phyloP scores from a whole-genome alignment of 2,113 vertebrate genomes.

The Monarcha castaneiventris region DNA sequence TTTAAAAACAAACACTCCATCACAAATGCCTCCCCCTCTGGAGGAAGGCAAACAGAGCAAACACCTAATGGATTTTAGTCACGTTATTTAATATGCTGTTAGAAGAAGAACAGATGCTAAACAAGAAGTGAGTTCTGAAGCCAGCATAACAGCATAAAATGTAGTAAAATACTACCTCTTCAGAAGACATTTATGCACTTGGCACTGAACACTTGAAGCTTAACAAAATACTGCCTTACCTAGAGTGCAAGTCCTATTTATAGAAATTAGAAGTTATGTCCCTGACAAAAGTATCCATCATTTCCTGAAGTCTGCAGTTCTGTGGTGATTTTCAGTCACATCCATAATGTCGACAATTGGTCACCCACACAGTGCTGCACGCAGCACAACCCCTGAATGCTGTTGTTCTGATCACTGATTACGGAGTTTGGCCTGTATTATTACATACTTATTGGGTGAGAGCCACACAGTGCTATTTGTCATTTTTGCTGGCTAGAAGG shows the following conservation, averaged over 20 bases:
- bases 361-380: neutral
- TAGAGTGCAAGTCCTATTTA: neutral
- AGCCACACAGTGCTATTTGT: neutral
- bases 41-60: neutral
- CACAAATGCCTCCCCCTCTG: neutral
- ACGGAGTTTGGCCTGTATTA: neutral
- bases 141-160: neutral
- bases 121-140: neutral
- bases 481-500: neutral
- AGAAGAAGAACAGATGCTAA: conserved; percentile 3
- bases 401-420: neutral
- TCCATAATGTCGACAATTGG: neutral
- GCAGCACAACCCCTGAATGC: neutral
- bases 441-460: neutral
- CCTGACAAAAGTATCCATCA: neutral
- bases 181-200: neutral
- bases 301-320: neutral
- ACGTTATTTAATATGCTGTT: neutral
- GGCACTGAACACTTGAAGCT: neutral
- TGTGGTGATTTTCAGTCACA: neutral
- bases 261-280: neutral
- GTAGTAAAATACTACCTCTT: neutral
- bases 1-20: conserved; percentile 20
- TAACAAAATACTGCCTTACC: neutral
- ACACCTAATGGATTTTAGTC: neutral